A percentile compares a stretch with the other conserved stretches of the same genome.
Evolutionary conservation across 2,888 invertebrate genomes (phyloP).

Genomic region (Ceratothoa steindachneri): DNA sequence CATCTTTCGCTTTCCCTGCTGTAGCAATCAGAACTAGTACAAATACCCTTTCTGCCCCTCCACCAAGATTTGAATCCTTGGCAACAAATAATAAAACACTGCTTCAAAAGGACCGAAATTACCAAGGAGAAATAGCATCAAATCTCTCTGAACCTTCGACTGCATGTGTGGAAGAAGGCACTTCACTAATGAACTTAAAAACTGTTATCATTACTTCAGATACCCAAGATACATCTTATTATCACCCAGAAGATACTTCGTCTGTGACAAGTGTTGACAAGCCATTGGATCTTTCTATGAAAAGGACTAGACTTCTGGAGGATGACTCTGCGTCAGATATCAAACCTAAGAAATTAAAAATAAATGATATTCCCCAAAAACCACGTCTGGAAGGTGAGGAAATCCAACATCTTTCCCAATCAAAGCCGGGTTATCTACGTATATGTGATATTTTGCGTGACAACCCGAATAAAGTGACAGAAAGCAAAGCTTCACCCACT

Average conservation of each 20-base stretch:
- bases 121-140: too few species aligned
- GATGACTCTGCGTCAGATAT: not conserved
- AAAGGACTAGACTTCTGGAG: not conserved
- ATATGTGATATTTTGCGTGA: slow-evolving; percentile 39
- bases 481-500: not conserved
- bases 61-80: not conserved
- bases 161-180: not conserved
- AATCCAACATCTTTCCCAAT: not conserved
- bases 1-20: not conserved
- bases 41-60: not conserved
- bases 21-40: not conserved
- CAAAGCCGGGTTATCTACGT: slow-evolving; percentile 27
- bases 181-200: too few species aligned
- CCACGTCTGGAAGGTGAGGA: not conserved
- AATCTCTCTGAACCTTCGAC: not conserved
- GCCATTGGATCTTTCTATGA: not conserved
- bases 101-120: too few species aligned
- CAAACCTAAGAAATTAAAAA: not conserved
- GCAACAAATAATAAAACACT: not conserved
- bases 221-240: too few species aligned
- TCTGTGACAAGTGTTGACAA: not conserved
- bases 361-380: not conserved
- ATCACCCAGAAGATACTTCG: too few species aligned
- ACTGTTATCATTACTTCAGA: too few species aligned
- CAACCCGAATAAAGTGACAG: not conserved